These are phyloP conservation scores for Leguminivora glycinivorella DNA, from an alignment of 1,140 invertebrate genomes.

Conservation along the genomic window DNA sequence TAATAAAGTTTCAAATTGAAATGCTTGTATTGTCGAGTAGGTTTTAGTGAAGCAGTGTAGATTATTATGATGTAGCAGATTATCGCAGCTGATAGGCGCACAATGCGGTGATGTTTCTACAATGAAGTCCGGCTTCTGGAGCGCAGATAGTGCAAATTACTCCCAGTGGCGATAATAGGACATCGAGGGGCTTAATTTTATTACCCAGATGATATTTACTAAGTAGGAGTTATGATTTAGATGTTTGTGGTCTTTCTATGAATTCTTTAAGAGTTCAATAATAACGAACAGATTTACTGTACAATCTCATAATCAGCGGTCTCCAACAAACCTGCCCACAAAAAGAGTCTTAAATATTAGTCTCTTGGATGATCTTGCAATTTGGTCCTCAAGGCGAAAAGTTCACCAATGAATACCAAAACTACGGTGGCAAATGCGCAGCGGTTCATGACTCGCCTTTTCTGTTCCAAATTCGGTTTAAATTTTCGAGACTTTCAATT, in stretches of 20 bases:
- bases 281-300: too few species aligned
- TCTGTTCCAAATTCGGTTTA: too few species aligned
- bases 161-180: neutral
- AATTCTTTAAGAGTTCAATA: neutral
- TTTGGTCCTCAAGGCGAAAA: too few species aligned
- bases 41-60: neutral
- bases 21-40: neutral
- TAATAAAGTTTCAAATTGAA: neutral
- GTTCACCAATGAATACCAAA: too few species aligned
- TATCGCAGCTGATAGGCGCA: neutral
- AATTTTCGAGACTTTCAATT: too few species aligned
- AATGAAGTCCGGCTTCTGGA: conserved; percentile 6
- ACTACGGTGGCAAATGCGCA: too few species aligned
- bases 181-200: neutral
- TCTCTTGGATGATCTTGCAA: too few species aligned
- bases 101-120: conserved; percentile 5
- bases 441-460: too few species aligned
- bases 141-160: neutral
- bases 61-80: conserved; percentile 10
- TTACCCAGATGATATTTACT: neutral
- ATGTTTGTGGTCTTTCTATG: too few species aligned
- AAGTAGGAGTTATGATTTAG: neutral
- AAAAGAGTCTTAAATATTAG: too few species aligned
- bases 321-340: too few species aligned
- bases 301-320: too few species aligned